Evolutionary conservation across 2,797 vertebrate genomes (phyloP).

Genomic region (Halcyon chelicuti): DNA sequence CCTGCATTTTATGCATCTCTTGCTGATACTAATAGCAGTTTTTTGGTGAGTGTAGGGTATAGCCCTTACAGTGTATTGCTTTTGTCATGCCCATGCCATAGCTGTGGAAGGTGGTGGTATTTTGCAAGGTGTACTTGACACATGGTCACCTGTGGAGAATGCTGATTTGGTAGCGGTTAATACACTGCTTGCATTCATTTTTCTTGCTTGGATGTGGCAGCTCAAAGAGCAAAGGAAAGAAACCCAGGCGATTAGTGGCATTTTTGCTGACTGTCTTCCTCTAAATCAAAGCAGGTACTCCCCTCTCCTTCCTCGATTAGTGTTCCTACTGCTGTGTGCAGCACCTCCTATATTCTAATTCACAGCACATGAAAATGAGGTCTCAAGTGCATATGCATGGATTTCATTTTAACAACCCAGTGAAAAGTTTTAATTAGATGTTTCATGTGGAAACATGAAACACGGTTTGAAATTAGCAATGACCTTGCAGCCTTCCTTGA

Average conservation of each 20-base stretch:
- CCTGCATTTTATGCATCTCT: not conserved
- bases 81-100: accelerated
- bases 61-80: not conserved
- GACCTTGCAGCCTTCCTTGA: not conserved
- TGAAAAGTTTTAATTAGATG: constrained; percentile 64
- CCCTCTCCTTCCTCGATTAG: constrained; percentile 30
- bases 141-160: not conserved
- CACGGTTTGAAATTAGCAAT: constrained; percentile 38
- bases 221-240: constrained; percentile 54
- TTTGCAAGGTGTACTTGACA: constrained; percentile 39
- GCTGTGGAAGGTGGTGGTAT: not conserved
- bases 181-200: constrained; percentile 21
- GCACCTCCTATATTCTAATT: constrained; percentile 32
- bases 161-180: constrained; percentile 45
- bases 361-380: constrained; percentile 37
- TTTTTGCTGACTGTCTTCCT: constrained; percentile 59
- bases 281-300: constrained; percentile 50
- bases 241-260: constrained; percentile 11
- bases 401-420: constrained; percentile 32
- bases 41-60: not conserved
- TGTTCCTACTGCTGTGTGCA: not conserved
- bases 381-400: not conserved
- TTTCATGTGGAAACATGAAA: constrained; percentile 62
- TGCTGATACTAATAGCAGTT: constrained; percentile 1
- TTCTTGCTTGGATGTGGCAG: constrained; percentile 33